These are phyloP conservation scores for Nematolebias whitei DNA, from an alignment of 2,113 vertebrate species.

Conservation along the genomic window DNA sequence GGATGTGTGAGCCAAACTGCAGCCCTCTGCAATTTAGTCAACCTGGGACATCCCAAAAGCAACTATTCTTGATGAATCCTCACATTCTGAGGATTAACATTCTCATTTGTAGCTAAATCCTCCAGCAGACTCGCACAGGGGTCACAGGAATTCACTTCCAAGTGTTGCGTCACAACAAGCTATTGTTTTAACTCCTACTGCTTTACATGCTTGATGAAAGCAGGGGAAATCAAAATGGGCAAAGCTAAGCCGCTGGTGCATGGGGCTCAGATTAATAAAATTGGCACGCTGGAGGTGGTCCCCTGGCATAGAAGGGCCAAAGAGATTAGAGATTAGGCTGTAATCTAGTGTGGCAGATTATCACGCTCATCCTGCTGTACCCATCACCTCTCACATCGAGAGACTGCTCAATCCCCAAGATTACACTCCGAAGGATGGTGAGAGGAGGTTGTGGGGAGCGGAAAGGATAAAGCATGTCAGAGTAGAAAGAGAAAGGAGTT, in stretches of 20 bases:
- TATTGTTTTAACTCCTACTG: slow-evolving; percentile 62
- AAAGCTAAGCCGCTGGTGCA: slow-evolving; percentile 60
- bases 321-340: slow-evolving; percentile 78
- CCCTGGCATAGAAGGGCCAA: slow-evolving; percentile 58
- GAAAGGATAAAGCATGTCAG: slow-evolving; percentile 42
- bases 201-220: slow-evolving; percentile 52
- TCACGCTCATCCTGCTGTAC: slow-evolving; percentile 74
- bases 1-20: slow-evolving; percentile 55
- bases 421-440: slow-evolving; percentile 61
- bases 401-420: slow-evolving; percentile 73
- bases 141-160: slow-evolving; percentile 59
- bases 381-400: slow-evolving; percentile 77
- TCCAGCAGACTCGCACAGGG: slow-evolving; percentile 45
- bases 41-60: slow-evolving; percentile 71
- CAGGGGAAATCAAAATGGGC: slow-evolving; percentile 72
- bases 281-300: slow-evolving; percentile 69
- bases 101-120: slow-evolving; percentile 73
- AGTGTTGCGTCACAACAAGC: slow-evolving; percentile 59
- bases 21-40: slow-evolving; percentile 64
- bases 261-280: slow-evolving; percentile 69
- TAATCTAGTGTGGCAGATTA: slow-evolving; percentile 80
- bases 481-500: slow-evolving; percentile 12
- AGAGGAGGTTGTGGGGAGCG: slow-evolving; percentile 42
- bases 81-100: slow-evolving; percentile 71
- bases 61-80: slow-evolving; percentile 76